A percentile compares a stretch with the other conserved stretches of the same genome.
These are phyloP conservation scores for Drosophila birchii DNA, from an alignment of 2,888 invertebrate genomes.

Conservation along the genomic window DNA sequence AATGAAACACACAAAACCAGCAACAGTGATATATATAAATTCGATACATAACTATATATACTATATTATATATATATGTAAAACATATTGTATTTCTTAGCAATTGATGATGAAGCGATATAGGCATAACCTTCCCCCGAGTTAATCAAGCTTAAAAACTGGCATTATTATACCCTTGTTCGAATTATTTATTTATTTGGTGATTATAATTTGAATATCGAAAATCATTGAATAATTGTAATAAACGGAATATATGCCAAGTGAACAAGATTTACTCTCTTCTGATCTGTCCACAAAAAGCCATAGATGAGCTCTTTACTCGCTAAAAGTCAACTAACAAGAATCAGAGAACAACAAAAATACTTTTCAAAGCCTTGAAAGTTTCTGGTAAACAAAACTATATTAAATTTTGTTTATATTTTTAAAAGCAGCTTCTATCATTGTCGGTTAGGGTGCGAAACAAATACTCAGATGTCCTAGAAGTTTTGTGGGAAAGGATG, in stretches of 20 bases:
- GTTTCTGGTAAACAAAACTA: neutral
- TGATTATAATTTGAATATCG: slow-evolving; percentile 34
- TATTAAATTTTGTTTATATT: neutral
- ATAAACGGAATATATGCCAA: slow-evolving; percentile 37
- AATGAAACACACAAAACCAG: slow-evolving; percentile 60
- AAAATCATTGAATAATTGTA: slow-evolving; percentile 47
- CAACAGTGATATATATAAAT: slow-evolving; percentile 75
- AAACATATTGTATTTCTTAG: slow-evolving; percentile 62
- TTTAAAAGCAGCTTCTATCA: slow-evolving; percentile 8
- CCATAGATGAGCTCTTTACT: slow-evolving; percentile 55
- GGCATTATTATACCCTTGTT: slow-evolving; percentile 8
- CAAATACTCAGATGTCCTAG: slow-evolving; percentile 52
- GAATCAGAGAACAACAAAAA: neutral
- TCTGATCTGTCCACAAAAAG: slow-evolving; percentile 64
- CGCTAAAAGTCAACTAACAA: slow-evolving; percentile 1
- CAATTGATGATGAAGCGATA: slow-evolving; percentile 23
- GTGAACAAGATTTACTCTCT: slow-evolving; percentile 31
- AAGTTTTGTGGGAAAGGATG: slow-evolving; percentile 3
- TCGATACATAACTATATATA: slow-evolving; percentile 47
- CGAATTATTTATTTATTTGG: slow-evolving; percentile 30
- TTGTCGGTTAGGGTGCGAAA: slow-evolving; percentile 29
- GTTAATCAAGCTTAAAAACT: slow-evolving; percentile 21
- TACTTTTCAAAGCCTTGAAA: neutral
- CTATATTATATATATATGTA: slow-evolving; percentile 46
- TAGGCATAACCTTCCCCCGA: slow-evolving; percentile 17